These are phyloP conservation scores for Eumaeus atala DNA, from an alignment of 1,140 invertebrate genomes.

Conservation along the genomic window DNA sequence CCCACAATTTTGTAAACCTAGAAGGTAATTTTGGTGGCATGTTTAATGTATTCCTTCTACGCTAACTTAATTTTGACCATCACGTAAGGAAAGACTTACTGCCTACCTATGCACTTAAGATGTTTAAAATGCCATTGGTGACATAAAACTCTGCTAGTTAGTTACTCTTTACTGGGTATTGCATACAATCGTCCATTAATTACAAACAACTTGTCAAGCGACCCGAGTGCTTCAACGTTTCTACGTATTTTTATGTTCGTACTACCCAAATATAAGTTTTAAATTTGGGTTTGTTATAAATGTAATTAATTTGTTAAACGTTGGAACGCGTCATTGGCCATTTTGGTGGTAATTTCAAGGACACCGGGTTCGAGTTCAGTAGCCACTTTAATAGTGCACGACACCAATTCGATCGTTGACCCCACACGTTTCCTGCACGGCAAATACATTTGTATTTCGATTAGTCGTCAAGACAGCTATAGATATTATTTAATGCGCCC, in stretches of 20 bases:
- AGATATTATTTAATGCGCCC: slow-evolving; percentile 15
- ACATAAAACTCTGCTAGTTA: background rate
- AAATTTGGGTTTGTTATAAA: slow-evolving; percentile 4
- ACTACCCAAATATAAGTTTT: background rate
- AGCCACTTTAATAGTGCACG: slow-evolving; percentile 64
- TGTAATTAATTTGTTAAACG: background rate
- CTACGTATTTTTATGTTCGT: background rate
- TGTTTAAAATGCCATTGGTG: background rate
- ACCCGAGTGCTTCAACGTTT: background rate
- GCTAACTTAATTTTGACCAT: too few species aligned
- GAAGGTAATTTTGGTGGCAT: too few species aligned
- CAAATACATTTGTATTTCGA: slow-evolving; percentile 44
- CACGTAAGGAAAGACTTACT: too few species aligned
- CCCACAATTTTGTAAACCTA: too few species aligned
- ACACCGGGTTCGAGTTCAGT: slow-evolving; percentile 59
- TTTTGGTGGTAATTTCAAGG: slow-evolving; percentile 62
- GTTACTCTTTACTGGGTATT: background rate
- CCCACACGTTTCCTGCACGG: slow-evolving; percentile 58
- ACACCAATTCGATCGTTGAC: slow-evolving; percentile 68
- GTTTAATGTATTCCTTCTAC: too few species aligned
- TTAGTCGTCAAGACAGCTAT: slow-evolving; percentile 20
- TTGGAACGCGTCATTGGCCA: slow-evolving; percentile 50
- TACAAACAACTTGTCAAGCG: background rate
- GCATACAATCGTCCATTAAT: background rate
- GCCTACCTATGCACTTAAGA: too few species aligned